Evolutionary conservation across 2,113 vertebrate genomes (phyloP).

Genomic region (Porphyrio hochstetteri): DNA sequence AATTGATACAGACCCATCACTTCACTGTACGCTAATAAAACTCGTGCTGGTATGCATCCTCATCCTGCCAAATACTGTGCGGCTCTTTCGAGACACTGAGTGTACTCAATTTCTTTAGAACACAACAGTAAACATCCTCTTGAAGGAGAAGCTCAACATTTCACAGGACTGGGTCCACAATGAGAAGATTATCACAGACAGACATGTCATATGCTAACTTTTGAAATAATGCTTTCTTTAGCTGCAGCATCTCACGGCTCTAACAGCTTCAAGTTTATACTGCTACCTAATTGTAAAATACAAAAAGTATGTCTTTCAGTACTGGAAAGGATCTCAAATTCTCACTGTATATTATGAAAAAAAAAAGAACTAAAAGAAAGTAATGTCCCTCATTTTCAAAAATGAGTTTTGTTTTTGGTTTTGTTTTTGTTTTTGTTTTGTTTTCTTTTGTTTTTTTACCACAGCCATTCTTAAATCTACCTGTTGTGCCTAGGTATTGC

Average conservation of each 20-base stretch:
- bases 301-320: conserved; percentile 15
- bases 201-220: not conserved
- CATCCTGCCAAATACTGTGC: not conserved
- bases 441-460: not conserved
- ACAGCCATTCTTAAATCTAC: conserved; percentile 30
- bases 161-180: not conserved
- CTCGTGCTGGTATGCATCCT: not conserved
- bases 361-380: not conserved
- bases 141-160: not conserved
- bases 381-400: not conserved
- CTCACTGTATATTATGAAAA: not conserved
- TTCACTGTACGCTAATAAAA: not conserved
- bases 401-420: not conserved
- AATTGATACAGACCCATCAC: not conserved
- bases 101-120: not conserved
- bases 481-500: conserved; percentile 48
- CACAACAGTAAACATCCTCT: not conserved
- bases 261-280: not conserved
- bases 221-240: conserved; percentile 7
- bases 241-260: not conserved
- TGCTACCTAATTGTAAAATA: conserved; percentile 9
- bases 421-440: not conserved
- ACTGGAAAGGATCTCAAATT: not conserved
- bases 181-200: not conserved
- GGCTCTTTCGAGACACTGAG: not conserved